Base-by-base conservation (phyloP, 1,140 invertebrate species). In the Zaprionus capensis region DNA sequence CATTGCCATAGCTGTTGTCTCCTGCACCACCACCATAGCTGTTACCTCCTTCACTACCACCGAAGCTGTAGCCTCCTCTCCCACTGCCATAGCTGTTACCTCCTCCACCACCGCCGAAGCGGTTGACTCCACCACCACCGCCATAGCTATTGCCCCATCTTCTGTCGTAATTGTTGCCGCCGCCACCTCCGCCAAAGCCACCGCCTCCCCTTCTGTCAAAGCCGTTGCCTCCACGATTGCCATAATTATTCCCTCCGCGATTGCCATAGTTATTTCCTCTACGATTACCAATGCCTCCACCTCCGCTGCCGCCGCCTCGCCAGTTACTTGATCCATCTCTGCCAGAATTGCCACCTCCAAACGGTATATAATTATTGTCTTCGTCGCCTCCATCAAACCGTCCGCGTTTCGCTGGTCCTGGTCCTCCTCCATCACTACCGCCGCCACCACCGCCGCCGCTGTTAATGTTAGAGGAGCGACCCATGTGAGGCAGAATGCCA, bases 401-500 rank as follows among this genome's bases (percentile, higher is more conserved):
- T n/a, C 49, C 70, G 15, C 90, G 71, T 22, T 81, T 83, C 17
- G 69, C 56, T 9, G 82, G 74, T 31, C 77, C 53, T 20, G 34
- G 9, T 34, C 31, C 28, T 9, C 28, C 67, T n/a, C 51, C 65
- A 22, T 62, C 57, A 38, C 53, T 15, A 5, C 56, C 66, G 11
- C 34, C 28, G 28, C 28, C 28, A 7, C 28, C 28, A 7, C 28
- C 67, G 15, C 55, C 15, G 9, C 59, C 64, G 11, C 34, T 26
- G n/a, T 22, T 12, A 6, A 11, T 24, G 17, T 17, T n/a, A 2
- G 41, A 46, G n/a, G 41, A 46, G 41, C 93, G 80, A 36, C 93
- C 91, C n/a, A 94, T 85, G 85, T 93, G 17, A 62, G 93, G 62
- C 91, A 93, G 9, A 71, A 91, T 62, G 67, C 90, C 55, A 2